phyloP scores from a whole-genome alignment of 2,888 invertebrate genomes.

The Drosophila pseudotalamancana region DNA sequence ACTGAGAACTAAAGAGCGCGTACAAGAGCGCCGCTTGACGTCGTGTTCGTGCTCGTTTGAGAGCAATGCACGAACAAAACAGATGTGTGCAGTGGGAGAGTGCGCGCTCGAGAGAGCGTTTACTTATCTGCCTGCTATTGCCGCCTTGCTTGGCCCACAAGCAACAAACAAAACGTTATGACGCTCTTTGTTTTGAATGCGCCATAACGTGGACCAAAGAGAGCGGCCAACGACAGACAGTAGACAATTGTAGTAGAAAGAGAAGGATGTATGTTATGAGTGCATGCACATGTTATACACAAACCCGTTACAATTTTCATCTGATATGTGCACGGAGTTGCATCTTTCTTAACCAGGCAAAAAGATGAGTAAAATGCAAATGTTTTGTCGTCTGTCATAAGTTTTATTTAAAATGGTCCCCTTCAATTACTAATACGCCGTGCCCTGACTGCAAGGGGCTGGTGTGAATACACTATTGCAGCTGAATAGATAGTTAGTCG shows the following conservation, averaged over 20 bases:
- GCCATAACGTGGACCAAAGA: not conserved
- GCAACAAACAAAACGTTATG: not conserved
- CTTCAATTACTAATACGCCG: slow-evolving; percentile 31
- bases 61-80: not conserved
- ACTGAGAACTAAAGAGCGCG: slow-evolving; percentile 5
- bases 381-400: not conserved
- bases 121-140: too few relatives aligned
- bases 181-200: not conserved
- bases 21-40: not conserved
- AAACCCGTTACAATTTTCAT: not conserved
- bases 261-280: too few relatives aligned
- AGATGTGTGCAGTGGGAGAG: not conserved
- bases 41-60: not conserved
- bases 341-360: not conserved
- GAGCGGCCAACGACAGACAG: not conserved
- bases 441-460: slow-evolving; percentile 50
- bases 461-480: slow-evolving; percentile 51
- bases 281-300: not conserved
- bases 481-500: slow-evolving; percentile 59
- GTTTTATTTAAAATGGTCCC: slow-evolving; percentile 24
- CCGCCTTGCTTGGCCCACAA: not conserved
- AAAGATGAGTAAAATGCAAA: not conserved
- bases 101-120: not conserved
- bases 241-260: not conserved
- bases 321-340: not conserved